Conservation (phyloP, 2,797 vertebrate species). For the Bovichtus diacanthus region DNA sequence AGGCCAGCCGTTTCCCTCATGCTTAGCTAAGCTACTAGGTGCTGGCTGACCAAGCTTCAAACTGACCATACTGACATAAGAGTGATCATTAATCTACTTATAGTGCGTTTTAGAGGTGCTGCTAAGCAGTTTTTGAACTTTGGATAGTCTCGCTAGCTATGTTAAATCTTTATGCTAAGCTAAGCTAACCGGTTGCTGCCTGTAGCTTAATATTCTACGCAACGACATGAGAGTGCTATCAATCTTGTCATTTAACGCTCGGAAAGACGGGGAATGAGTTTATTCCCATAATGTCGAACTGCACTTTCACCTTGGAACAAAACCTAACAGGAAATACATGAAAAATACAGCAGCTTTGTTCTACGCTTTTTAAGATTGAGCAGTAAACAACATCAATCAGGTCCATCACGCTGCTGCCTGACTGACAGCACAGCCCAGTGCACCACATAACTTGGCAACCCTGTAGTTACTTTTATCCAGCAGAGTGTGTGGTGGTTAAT, state of each 20-base stretch:
- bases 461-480: slow-evolving; percentile 79
- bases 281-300: neutral
- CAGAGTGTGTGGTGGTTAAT: slow-evolving; percentile 83
- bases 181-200: neutral
- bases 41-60: neutral
- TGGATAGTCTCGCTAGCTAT: neutral
- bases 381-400: slow-evolving; percentile 61
- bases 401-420: slow-evolving; percentile 64
- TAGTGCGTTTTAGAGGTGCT: neutral
- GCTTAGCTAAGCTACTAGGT: neutral
- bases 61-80: neutral
- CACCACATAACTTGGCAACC: slow-evolving; percentile 77
- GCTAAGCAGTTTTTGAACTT: neutral
- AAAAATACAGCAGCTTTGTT: slow-evolving; percentile 15
- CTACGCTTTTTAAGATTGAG: slow-evolving; percentile 15
- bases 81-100: neutral
- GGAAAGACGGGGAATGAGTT: neutral
- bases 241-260: neutral
- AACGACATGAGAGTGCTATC: neutral
- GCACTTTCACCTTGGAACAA: neutral
- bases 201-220: neutral
- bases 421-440: slow-evolving; percentile 71
- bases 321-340: neutral
- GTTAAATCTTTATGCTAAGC: neutral
- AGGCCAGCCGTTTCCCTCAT: neutral